phyloP scores from a whole-genome alignment of 2,888 invertebrate species.

The Alsophila aescularia region DNA sequence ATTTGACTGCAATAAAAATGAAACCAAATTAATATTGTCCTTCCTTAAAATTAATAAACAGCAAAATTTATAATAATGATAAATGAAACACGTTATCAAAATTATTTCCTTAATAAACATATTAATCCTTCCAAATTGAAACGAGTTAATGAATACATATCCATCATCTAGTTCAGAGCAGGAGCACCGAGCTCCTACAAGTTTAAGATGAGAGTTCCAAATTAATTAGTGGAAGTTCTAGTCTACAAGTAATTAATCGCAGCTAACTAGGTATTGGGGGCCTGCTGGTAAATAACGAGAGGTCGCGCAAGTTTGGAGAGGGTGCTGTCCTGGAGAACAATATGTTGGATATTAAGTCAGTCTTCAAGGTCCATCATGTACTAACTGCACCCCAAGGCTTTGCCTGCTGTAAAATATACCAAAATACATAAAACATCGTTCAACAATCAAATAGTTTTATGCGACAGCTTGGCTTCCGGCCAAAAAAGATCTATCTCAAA shows the following conservation, averaged over 20 bases:
- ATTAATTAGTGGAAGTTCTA: constrained; percentile 68
- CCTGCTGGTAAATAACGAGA: constrained; percentile 12
- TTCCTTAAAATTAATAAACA: neutral
- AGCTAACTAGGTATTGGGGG: constrained; percentile 35
- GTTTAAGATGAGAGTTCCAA: constrained; percentile 60
- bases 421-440: no score
- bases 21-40: no score
- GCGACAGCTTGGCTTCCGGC: no score
- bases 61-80: neutral
- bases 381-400: no score
- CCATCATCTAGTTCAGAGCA: constrained; percentile 29
- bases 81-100: neutral
- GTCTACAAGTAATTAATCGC: constrained; percentile 56
- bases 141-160: constrained; percentile 30
- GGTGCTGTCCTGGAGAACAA: no score
- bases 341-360: no score
- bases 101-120: constrained; percentile 21
- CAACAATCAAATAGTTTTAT: no score
- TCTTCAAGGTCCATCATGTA: no score
- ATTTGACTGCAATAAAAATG: no score
- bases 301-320: constrained; percentile 6
- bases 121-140: constrained; percentile 23
- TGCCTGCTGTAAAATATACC: no score
- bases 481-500: no score
- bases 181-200: constrained; percentile 40